Conservation (phyloP, 2,797 vertebrate species). For the Enoplosus armatus region DNA sequence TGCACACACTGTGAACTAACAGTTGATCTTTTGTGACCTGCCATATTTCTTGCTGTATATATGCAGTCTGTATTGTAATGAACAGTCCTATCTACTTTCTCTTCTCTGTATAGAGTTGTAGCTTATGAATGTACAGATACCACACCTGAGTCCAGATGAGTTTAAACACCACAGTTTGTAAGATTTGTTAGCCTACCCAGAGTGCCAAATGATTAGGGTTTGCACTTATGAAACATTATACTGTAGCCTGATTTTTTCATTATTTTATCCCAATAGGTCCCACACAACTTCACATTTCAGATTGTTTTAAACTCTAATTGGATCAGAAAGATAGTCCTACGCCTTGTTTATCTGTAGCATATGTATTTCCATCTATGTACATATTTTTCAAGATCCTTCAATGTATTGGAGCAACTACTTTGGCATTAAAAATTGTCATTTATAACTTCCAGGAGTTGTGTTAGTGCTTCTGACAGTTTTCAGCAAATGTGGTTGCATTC, state of each 20-base stretch:
- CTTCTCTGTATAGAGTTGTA: conserved; percentile 12
- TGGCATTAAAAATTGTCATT: conserved; percentile 35
- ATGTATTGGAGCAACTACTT: conserved; percentile 21
- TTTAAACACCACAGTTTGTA: conserved; percentile 8
- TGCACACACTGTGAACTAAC: not conserved
- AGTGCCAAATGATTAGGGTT: conserved; percentile 60
- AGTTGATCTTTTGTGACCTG: conserved; percentile 11
- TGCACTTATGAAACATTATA: not conserved
- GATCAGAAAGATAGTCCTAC: not conserved
- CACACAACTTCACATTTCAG: conserved; percentile 12
- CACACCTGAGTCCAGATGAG: not conserved
- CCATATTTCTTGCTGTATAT: conserved; percentile 33
- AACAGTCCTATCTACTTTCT: not conserved
- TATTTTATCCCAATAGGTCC: not conserved
- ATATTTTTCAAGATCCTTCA: conserved; percentile 12
- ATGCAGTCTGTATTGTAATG: conserved; percentile 12
- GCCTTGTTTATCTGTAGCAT: conserved; percentile 3
- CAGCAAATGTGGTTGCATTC: not conserved
- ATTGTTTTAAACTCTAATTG: not conserved
- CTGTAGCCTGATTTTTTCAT: not conserved
- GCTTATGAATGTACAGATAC: conserved; percentile 1
- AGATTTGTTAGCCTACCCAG: conserved; percentile 13
- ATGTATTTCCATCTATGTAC: conserved; percentile 20
- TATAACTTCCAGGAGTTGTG: conserved; percentile 1
- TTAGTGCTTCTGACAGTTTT: conserved; percentile 2